Evolutionary conservation across 2,888 invertebrate genomes (phyloP).

Genomic region (Scrobipalpa costella): DNA sequence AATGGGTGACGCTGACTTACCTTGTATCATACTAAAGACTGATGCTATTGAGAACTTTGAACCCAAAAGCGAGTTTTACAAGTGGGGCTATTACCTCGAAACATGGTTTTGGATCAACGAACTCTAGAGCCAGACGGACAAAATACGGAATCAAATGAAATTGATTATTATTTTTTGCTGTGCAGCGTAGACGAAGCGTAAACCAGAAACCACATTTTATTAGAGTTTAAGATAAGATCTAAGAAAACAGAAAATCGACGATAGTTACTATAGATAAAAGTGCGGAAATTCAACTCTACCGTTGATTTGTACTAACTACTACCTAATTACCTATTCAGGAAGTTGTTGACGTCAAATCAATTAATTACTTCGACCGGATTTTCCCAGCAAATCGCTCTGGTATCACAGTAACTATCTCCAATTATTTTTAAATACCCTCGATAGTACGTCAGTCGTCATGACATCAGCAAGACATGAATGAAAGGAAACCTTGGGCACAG

Average conservation of each 20-base stretch:
- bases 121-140: constrained; percentile 12
- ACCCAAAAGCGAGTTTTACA: not conserved
- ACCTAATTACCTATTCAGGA: not conserved
- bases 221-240: not conserved
- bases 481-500: constrained; percentile 51
- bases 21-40: not conserved
- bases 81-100: constrained; percentile 16
- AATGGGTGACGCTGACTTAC: not conserved
- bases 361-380: constrained; percentile 4
- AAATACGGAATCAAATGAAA: not conserved
- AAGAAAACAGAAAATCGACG: not conserved
- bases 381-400: not conserved
- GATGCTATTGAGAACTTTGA: not conserved
- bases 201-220: constrained; percentile 17
- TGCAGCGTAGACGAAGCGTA: constrained; percentile 4
- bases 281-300: constrained; percentile 7
- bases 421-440: not conserved
- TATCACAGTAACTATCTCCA: not conserved
- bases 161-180: too few species aligned
- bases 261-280: not conserved
- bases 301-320: not conserved
- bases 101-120: constrained; percentile 13
- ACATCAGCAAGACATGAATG: constrained; percentile 40
- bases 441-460: constrained; percentile 11
- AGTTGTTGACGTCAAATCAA: not conserved